Percentiles rank a stretch among this genome's conserved stretches.
phyloP scores from a whole-genome alignment of 1,140 invertebrate species.

The Ceratina australensis region DNA sequence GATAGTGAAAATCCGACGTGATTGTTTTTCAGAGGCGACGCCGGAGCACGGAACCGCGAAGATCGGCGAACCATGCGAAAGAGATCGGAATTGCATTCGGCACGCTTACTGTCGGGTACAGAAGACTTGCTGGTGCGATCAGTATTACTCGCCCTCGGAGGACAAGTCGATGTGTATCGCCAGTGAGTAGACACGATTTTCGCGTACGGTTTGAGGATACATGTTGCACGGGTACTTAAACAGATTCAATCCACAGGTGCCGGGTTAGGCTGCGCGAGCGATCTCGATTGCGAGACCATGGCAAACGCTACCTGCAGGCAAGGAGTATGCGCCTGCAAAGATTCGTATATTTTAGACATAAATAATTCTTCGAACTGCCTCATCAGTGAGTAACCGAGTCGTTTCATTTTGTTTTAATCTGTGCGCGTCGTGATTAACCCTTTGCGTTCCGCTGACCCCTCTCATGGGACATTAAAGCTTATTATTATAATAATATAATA shows the following conservation, averaged over 20 bases:
- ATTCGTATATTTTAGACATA: slow-evolving; percentile 57
- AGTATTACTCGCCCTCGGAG: slow-evolving; percentile 48
- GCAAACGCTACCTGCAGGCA: slow-evolving; percentile 58
- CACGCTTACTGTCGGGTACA: slow-evolving; percentile 58
- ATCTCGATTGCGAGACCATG: slow-evolving; percentile 51
- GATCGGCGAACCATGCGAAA: slow-evolving; percentile 49
- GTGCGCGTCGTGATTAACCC: too few relatives aligned
- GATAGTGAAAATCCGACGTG: not conserved
- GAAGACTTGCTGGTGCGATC: slow-evolving; percentile 53
- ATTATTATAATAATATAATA: too few relatives aligned
- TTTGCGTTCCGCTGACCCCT: too few relatives aligned
- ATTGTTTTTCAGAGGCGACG: not conserved
- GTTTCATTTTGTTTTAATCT: too few relatives aligned
- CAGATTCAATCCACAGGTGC: slow-evolving; percentile 34
- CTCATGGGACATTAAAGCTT: too few relatives aligned
- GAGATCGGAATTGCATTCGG: slow-evolving; percentile 58
- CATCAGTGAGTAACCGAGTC: slow-evolving; percentile 54
- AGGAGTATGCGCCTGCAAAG: slow-evolving; percentile 56
- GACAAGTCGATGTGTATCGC: slow-evolving; percentile 56
- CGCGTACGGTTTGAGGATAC: not conserved
- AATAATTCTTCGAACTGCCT: slow-evolving; percentile 65
- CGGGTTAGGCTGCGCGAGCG: slow-evolving; percentile 41
- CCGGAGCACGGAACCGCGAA: not conserved
- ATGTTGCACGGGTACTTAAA: not conserved
- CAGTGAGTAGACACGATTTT: slow-evolving; percentile 48